Conservation (phyloP, 2,113 vertebrate genomes). For the Sinocyclocheilus anophthalmus region DNA sequence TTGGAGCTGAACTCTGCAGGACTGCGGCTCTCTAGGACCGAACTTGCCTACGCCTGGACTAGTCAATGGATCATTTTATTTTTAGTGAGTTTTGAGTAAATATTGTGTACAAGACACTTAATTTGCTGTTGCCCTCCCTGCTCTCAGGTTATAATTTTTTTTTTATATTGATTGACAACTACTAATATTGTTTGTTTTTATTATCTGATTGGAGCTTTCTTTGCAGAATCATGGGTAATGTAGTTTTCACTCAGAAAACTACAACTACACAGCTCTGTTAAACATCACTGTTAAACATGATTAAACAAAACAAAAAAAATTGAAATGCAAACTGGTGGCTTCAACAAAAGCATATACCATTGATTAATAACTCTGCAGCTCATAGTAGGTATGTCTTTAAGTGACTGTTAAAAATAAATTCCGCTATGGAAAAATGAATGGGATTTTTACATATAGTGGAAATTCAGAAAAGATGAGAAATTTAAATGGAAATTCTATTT, state of each 20-base stretch:
- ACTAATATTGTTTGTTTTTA: not conserved
- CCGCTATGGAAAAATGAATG: not conserved
- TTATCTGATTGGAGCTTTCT: not conserved
- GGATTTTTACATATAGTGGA: not conserved
- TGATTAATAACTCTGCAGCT: not conserved
- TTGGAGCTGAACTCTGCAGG: too few species aligned
- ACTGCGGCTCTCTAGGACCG: too few species aligned
- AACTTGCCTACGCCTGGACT: not conserved
- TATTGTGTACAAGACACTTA: not conserved
- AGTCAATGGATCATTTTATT: not conserved
- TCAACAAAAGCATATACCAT: not conserved
- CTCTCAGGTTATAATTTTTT: not conserved
- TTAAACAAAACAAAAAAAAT: not conserved
- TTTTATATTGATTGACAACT: not conserved
- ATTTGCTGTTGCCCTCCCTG: not conserved
- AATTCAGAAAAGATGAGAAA: not conserved
- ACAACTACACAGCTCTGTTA: not conserved
- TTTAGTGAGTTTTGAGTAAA: not conserved
- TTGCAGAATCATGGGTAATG: not conserved
- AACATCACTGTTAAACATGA: not conserved
- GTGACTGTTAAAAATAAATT: not conserved
- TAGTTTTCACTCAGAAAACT: not conserved
- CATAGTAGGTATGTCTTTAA: not conserved
- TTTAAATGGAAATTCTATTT: not conserved
- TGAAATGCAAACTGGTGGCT: not conserved